Conservation (phyloP, 2,797 vertebrate genomes). For the Mustela erminea region DNA sequence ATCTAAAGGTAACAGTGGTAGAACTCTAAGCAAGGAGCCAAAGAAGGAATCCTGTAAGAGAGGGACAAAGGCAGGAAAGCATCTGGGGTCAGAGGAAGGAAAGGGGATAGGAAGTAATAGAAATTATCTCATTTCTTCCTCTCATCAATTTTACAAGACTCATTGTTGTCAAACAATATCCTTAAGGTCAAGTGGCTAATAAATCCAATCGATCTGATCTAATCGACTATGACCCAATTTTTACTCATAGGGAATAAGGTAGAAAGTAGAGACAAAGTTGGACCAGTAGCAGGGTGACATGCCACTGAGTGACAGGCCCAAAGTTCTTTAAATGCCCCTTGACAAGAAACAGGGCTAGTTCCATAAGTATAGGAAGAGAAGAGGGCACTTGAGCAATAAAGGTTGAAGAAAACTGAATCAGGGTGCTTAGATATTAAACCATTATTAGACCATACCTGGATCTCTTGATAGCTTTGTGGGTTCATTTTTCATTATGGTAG, state of each 20-base stretch:
- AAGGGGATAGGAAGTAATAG: neutral
- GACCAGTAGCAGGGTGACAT: neutral
- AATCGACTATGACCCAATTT: neutral
- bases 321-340: slow-evolving; percentile 32
- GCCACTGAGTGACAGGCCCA: neutral
- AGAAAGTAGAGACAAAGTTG: slow-evolving; percentile 13
- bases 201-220: neutral
- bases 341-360: neutral
- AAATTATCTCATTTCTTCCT: neutral
- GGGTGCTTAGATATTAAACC: neutral
- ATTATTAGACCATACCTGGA: neutral
- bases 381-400: neutral
- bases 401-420: neutral
- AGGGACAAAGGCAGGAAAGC: neutral
- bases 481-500: neutral
- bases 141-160: neutral
- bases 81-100: neutral
- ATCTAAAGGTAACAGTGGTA: neutral
- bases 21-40: neutral
- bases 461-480: neutral
- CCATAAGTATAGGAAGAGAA: neutral
- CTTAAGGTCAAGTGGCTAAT: neutral
- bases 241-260: neutral
- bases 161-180: neutral
- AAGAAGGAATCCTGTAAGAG: neutral